phyloP scores from a whole-genome alignment of 92 coral and sea anemone genomes.

The Epizoanthus illoricatus region DNA sequence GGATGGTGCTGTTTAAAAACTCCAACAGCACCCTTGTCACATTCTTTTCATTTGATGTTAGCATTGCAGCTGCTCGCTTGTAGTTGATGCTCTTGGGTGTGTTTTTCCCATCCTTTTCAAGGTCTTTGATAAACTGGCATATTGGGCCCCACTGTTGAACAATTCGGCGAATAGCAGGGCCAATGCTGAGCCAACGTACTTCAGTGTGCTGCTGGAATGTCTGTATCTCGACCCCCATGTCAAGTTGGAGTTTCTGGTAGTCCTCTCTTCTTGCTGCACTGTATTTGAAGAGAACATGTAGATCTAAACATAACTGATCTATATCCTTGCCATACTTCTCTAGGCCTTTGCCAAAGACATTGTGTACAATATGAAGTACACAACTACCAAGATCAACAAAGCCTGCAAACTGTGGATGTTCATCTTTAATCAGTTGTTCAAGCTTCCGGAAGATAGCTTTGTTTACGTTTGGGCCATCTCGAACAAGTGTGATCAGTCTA shows the following conservation, averaged over 20 bases:
- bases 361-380: conserved; percentile 6
- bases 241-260: background rate
- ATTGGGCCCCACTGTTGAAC: conserved; percentile 40
- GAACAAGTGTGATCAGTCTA: conserved; percentile 40
- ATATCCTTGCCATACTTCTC: conserved; percentile 15
- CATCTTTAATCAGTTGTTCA: conserved; percentile 4
- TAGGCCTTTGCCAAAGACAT: conserved; percentile 5
- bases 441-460: conserved; percentile 17
- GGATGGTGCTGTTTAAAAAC: conserved; percentile 16
- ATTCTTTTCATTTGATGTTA: background rate
- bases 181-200: conserved; percentile 8
- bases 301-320: conserved; percentile 32
- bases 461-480: conserved; percentile 36
- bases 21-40: background rate
- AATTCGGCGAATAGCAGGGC: conserved; percentile 35
- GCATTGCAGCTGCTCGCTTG: conserved; percentile 33
- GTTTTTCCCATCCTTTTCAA: conserved; percentile 37
- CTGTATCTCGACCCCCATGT: background rate
- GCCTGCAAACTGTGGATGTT: background rate
- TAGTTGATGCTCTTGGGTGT: conserved; percentile 41
- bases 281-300: conserved; percentile 21
- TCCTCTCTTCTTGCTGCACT: conserved; percentile 32
- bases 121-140: conserved; percentile 28
- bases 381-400: conserved; percentile 25
- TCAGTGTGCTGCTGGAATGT: background rate